These are phyloP conservation scores for Macrotus californicus DNA, from an alignment of 2,113 vertebrate genomes.

Conservation along the genomic window DNA sequence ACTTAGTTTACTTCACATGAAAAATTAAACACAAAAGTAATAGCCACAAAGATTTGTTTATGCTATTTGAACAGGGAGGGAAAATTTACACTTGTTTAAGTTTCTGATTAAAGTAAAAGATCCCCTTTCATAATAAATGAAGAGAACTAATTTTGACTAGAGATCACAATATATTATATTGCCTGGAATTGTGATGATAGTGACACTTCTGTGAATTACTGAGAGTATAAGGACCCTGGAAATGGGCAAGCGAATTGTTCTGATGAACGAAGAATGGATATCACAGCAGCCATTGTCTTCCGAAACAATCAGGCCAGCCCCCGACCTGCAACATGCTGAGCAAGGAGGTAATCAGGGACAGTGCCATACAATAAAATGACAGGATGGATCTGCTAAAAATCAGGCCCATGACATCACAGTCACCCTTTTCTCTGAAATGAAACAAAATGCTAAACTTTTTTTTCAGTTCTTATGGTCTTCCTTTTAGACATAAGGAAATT, in stretches of 20 bases:
- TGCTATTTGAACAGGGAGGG: background rate
- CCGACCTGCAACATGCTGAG: conserved; percentile 13
- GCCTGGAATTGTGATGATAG: background rate
- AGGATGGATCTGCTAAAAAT: background rate
- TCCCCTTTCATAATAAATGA: conserved; percentile 15
- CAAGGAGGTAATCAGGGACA: background rate
- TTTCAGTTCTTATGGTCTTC: background rate
- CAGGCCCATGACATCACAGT: background rate
- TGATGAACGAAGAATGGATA: conserved; percentile 37
- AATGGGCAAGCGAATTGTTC: background rate
- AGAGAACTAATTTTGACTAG: background rate
- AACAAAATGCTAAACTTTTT: conserved; percentile 1
- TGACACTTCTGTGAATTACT: background rate
- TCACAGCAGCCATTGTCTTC: conserved; percentile 34
- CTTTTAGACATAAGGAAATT: conserved; percentile 11
- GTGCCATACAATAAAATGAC: conserved; percentile 29
- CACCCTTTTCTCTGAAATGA: background rate
- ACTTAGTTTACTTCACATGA: background rate
- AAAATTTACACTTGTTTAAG: conserved; percentile 2
- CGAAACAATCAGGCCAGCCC: background rate
- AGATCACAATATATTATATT: conserved; percentile 2
- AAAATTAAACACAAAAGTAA: conserved; percentile 56
- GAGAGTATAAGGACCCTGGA: background rate
- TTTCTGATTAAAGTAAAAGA: conserved; percentile 24
- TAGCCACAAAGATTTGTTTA: conserved; percentile 19